A percentile compares a stretch with the other conserved stretches of the same genome.
phyloP scores from a whole-genome alignment of 2,797 vertebrate genomes.

The Eleutherodactylus coqui region DNA sequence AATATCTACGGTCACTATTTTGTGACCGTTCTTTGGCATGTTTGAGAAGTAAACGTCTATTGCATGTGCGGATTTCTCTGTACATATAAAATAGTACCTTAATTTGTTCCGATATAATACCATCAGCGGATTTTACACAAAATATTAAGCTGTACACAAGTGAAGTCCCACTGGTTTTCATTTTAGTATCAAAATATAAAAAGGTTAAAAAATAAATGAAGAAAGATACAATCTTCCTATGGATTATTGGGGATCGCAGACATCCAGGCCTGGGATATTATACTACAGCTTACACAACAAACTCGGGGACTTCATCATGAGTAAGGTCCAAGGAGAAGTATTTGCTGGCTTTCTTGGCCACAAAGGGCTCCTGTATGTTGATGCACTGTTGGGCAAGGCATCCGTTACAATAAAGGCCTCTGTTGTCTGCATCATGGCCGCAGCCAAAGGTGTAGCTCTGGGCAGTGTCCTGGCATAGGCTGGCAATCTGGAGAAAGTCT shows the following conservation, averaged over 20 bases:
- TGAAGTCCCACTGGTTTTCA: background rate
- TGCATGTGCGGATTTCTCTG: background rate
- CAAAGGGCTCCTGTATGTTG: constrained; percentile 83
- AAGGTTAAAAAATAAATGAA: constrained; percentile 37
- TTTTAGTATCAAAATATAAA: constrained; percentile 35
- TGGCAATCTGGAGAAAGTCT: constrained; percentile 89
- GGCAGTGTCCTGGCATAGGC: constrained; percentile 94
- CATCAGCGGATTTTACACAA: constrained; percentile 20
- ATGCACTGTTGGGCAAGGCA: constrained; percentile 88
- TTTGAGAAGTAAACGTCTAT: background rate
- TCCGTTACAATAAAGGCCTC: constrained; percentile 81
- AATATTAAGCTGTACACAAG: constrained; percentile 35
- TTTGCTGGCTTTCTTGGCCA: constrained; percentile 96
- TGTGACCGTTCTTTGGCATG: constrained; percentile 37
- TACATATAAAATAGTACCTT: constrained; percentile 34
- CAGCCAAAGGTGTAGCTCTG: constrained; percentile 99
- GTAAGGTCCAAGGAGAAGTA: constrained; percentile 97
- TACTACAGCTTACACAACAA: constrained; percentile 85
- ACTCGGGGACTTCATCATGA: constrained; percentile 93
- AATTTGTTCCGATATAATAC: constrained; percentile 11
- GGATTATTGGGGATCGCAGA: constrained; percentile 18
- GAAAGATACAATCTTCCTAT: constrained; percentile 14
- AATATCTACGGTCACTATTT: background rate
- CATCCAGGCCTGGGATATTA: constrained; percentile 17
- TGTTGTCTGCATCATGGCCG: constrained; percentile 85